Conservation (phyloP, 2,888 invertebrate species). For the Zhuqinia jingwanae region DNA sequence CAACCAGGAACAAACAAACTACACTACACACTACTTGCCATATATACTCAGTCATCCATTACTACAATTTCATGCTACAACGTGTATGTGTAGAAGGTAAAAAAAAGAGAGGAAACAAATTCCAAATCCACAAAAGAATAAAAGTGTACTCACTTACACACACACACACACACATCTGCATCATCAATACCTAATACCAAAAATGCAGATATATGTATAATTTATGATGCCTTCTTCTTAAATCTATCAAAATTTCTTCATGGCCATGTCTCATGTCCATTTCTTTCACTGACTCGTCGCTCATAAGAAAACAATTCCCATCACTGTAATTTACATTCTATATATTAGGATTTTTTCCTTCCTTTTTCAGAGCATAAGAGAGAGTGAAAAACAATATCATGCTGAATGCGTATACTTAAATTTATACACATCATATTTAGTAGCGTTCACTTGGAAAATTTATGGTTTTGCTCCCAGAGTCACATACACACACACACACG, state of each 20-base stretch:
- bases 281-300: neutral
- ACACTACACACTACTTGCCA: neutral
- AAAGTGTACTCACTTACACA: neutral
- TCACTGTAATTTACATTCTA: conserved; percentile 42
- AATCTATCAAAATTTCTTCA: conserved; percentile 13
- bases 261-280: neutral
- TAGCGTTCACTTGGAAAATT: conserved; percentile 39
- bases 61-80: neutral
- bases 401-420: too few species aligned
- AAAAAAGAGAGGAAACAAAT: neutral
- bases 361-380: too few species aligned
- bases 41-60: conserved; percentile 36
- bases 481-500: neutral
- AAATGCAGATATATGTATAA: conserved; percentile 3
- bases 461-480: conserved; percentile 56
- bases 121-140: neutral
- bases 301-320: conserved; percentile 15
- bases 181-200: neutral
- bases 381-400: too few species aligned
- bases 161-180: neutral
- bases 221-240: conserved; percentile 21
- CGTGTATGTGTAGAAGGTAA: too few species aligned
- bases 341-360: conserved; percentile 29
- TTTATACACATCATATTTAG: conserved; percentile 26
- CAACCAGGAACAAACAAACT: neutral